These are phyloP conservation scores for Camponotus vicinus DNA, from an alignment of 1,140 invertebrate genomes.

Conservation along the genomic window DNA sequence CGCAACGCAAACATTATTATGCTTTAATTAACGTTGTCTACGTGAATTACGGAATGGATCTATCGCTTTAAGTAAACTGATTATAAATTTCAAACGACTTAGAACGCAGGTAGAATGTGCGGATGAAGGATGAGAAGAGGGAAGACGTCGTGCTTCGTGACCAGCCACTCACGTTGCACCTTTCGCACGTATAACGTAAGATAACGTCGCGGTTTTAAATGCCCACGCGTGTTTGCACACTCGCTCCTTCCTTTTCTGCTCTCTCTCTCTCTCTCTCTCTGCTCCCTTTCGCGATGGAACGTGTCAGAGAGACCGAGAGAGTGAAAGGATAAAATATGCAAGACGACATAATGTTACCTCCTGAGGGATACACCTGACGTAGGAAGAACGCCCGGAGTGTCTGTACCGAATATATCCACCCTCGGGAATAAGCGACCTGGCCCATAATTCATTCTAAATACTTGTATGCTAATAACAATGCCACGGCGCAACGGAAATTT, in stretches of 20 bases:
- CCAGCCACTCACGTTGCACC: conserved; percentile 19
- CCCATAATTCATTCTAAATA: conserved; percentile 83
- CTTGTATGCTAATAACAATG: conserved; percentile 82
- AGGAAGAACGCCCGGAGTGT: conserved; percentile 40
- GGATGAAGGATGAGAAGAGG: too few relatives aligned
- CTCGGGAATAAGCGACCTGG: conserved; percentile 73
- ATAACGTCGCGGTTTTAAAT: conserved; percentile 24
- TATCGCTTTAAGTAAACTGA: conserved; percentile 72
- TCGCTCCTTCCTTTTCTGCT: neutral
- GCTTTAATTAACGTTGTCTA: neutral
- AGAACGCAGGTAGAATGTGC: conserved; percentile 40
- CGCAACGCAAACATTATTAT: conserved; percentile 13
- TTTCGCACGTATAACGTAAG: conserved; percentile 3
- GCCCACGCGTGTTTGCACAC: conserved; percentile 27
- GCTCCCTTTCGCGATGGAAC: conserved; percentile 18
- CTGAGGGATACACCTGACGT: conserved; percentile 80
- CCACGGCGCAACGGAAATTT: conserved; percentile 78
- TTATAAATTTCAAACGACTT: conserved; percentile 78
- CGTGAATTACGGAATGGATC: conserved; percentile 35
- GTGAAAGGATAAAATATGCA: conserved; percentile 74
- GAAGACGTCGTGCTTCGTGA: conserved; percentile 1
- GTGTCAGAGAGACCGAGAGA: conserved; percentile 6
- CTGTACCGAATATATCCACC: conserved; percentile 74
- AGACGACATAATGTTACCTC: conserved; percentile 72
- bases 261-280: conserved; percentile 2